Conservation (phyloP, 2,113 vertebrate species). For the Thermophis baileyi region DNA sequence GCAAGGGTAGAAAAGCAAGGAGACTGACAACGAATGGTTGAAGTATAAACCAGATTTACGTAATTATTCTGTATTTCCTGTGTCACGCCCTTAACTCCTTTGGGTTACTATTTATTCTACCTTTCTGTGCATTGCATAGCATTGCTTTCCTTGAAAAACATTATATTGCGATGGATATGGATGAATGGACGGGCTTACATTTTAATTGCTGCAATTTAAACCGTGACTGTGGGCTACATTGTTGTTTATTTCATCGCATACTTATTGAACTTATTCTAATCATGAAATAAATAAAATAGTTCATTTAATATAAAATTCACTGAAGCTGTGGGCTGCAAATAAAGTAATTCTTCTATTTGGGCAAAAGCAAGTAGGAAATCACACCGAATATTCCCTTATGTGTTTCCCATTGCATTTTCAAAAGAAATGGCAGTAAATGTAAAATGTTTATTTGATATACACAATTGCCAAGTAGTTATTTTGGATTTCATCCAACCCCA, state of each 20-base stretch:
- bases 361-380: not conserved
- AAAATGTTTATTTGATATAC: not conserved
- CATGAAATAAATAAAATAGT: not conserved
- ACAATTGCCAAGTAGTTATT: not conserved
- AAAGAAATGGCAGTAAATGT: not conserved
- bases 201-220: not conserved
- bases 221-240: not conserved
- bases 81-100: not conserved
- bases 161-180: not conserved
- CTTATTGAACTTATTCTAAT: not conserved
- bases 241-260: not conserved
- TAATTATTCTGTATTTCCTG: not conserved
- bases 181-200: not conserved
- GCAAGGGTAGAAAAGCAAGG: not conserved
- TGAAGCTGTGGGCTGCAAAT: not conserved
- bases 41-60: not conserved
- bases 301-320: not conserved
- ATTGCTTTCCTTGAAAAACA: not conserved
- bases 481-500: not conserved
- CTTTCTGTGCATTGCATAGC: not conserved
- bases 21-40: not conserved
- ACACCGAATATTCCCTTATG: not conserved
- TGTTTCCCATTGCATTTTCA: not conserved
- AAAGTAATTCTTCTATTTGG: not conserved
- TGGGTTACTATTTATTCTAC: not conserved